These are phyloP conservation scores for Habroteleia sp. DNA, from an alignment of 2,888 invertebrate genomes.

Conservation along the genomic window DNA sequence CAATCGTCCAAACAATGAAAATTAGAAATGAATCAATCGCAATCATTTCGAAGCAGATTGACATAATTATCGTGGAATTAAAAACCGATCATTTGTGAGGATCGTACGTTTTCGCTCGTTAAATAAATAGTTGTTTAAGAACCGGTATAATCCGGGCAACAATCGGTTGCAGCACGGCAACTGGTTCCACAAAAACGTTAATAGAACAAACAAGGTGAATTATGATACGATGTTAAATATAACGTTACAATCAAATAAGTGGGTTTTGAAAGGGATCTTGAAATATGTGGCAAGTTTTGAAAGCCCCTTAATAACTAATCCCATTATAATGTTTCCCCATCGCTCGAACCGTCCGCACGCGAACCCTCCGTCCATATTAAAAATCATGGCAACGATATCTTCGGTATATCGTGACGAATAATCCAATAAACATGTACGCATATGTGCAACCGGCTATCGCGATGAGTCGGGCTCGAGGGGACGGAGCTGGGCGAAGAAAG, in stretches of 20 bases:
- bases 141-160: background rate
- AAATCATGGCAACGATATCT: slow-evolving; percentile 78
- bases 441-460: slow-evolving; percentile 48
- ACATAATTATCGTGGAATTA: no score
- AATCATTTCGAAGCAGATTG: no score
- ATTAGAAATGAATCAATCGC: no score
- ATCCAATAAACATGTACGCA: slow-evolving; percentile 70
- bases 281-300: slow-evolving; percentile 63
- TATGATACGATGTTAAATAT: slow-evolving; percentile 62
- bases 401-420: slow-evolving; percentile 71
- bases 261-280: slow-evolving; percentile 56
- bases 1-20: no score
- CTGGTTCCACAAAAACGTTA: slow-evolving; percentile 24
- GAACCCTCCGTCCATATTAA: slow-evolving; percentile 70
- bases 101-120: no score
- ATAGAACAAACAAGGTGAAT: slow-evolving; percentile 52
- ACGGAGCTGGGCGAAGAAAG: background rate
- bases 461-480: slow-evolving; percentile 35
- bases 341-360: slow-evolving; percentile 57
- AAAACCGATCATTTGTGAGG: no score
- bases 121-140: slow-evolving; percentile 5
- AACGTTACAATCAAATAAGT: slow-evolving; percentile 64
- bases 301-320: slow-evolving; percentile 73
- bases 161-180: slow-evolving; percentile 7
- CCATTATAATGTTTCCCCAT: slow-evolving; percentile 70